Conservation (phyloP, 92 coral and sea anemone genomes). For the Blastomussa wellsi region DNA sequence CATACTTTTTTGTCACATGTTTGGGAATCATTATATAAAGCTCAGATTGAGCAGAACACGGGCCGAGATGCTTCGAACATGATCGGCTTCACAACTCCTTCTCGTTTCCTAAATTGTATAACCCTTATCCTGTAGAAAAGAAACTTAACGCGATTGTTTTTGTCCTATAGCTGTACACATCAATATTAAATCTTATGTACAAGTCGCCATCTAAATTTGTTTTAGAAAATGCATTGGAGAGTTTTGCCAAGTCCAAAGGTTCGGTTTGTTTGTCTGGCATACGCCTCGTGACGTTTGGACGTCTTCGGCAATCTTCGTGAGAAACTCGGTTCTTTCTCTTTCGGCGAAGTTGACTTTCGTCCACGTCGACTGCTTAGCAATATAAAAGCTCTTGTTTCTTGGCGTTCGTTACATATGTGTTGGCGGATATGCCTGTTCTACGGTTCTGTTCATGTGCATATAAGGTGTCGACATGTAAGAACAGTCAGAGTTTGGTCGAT, state of each 20-base stretch:
- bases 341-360: background rate
- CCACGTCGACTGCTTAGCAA: constrained; percentile 9
- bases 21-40: background rate
- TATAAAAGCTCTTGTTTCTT: background rate
- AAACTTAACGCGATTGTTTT: background rate
- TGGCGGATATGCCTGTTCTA: constrained; percentile 53
- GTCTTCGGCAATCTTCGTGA: constrained; percentile 27
- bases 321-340: background rate
- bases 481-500: constrained; percentile 77
- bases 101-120: background rate
- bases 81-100: background rate
- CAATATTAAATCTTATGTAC: constrained; percentile 20
- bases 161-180: background rate
- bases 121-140: background rate
- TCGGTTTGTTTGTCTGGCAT: background rate
- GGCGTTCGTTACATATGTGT: constrained; percentile 64
- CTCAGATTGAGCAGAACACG: background rate
- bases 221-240: constrained; percentile 2
- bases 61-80: background rate
- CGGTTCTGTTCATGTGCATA: constrained; percentile 71
- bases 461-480: constrained; percentile 85
- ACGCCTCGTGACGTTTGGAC: background rate
- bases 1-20: background rate
- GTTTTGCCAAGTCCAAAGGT: constrained; percentile 3
- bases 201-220: background rate